Evolutionary conservation across 2,113 vertebrate species (phyloP).

Genomic region (Neodon shergylaensis): DNA sequence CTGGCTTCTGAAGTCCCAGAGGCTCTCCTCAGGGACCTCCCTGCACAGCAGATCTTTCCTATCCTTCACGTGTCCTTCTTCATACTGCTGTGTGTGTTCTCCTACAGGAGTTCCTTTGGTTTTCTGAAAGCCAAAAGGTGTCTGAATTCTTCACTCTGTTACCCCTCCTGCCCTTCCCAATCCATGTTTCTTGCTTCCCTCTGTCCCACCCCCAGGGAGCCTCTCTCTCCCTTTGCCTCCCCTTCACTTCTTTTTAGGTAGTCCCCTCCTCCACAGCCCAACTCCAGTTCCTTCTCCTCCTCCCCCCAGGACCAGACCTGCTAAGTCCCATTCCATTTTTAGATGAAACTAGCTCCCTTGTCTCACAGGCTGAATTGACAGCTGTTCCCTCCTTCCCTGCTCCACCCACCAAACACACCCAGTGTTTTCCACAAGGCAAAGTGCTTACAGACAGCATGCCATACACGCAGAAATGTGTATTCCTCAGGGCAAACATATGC

Average conservation of each 20-base stretch:
- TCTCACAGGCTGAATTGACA: slow-evolving; percentile 80
- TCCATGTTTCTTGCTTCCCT: neutral
- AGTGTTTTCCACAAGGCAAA: slow-evolving; percentile 57
- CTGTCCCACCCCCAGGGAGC: neutral
- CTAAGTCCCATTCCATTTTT: slow-evolving; percentile 61
- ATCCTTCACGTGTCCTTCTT: neutral
- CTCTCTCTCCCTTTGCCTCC: neutral
- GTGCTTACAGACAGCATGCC: slow-evolving; percentile 57
- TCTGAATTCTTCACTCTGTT: neutral
- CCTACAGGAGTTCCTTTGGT: neutral
- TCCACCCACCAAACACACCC: slow-evolving; percentile 39
- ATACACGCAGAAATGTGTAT: slow-evolving; percentile 60
- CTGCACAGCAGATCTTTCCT: neutral
- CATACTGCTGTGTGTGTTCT: neutral
- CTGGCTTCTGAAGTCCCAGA: neutral
- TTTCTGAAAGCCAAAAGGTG: neutral
- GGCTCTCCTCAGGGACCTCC: too few relatives aligned
- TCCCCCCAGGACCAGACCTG: neutral
- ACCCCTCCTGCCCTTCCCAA: neutral
- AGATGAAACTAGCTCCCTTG: slow-evolving; percentile 40
- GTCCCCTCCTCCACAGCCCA: neutral
- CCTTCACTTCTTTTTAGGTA: neutral
- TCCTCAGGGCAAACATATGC: slow-evolving; percentile 56
- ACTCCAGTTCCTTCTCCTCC: neutral
- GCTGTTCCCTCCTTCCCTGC: slow-evolving; percentile 76